These are phyloP conservation scores for Montipora sp. DNA, from an alignment of 64 coral and sea anemone species.

Conservation along the genomic window DNA sequence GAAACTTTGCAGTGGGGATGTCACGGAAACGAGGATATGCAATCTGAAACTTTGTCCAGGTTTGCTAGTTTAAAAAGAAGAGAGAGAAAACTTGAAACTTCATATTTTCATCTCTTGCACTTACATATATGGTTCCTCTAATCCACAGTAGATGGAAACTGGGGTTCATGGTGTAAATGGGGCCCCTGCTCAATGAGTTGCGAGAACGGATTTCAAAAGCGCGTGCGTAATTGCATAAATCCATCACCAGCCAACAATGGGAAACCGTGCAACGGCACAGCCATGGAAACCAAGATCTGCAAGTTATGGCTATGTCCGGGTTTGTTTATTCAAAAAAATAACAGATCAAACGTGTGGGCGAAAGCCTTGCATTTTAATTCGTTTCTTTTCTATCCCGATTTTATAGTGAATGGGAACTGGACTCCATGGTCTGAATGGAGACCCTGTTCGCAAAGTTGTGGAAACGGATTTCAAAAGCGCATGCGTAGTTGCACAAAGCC, in stretches of 20 bases:
- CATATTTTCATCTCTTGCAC: no score
- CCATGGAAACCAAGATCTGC: no score
- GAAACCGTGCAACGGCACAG: not conserved
- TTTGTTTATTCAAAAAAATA: no score
- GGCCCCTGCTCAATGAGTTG: no score
- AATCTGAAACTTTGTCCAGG: conserved; percentile 30
- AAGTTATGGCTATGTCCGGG: no score
- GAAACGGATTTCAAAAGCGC: not conserved
- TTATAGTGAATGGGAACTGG: conserved; percentile 35
- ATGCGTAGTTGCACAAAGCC: conserved; percentile 38
- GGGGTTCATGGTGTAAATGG: no score
- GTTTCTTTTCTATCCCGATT: not conserved
- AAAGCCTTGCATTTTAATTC: not conserved
- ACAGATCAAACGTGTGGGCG: no score
- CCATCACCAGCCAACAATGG: no score
- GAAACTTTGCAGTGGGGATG: not conserved
- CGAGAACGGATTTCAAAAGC: no score
- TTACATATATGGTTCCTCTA: no score
- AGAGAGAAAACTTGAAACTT: not conserved
- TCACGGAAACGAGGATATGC: not conserved
- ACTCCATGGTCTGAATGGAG: conserved; percentile 37
- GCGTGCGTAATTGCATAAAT: no score
- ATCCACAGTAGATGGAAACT: no score
- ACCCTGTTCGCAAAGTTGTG: conserved; percentile 19
- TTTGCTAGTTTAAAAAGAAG: not conserved